These are phyloP conservation scores for Microtus ochrogaster DNA, from an alignment of 2,113 vertebrate genomes.

Conservation along the genomic window DNA sequence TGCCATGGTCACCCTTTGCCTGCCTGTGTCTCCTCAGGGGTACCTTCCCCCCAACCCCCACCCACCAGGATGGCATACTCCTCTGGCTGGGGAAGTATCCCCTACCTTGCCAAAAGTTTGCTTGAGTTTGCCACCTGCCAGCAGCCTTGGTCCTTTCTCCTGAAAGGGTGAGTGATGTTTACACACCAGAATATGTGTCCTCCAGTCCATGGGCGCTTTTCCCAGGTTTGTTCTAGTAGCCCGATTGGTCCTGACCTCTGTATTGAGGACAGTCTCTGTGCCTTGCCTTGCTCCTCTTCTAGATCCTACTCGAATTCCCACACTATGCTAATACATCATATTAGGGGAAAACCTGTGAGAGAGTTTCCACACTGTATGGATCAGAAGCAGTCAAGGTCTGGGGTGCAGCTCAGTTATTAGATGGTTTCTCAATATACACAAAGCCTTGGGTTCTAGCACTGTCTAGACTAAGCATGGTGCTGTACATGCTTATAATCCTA, in stretches of 20 bases:
- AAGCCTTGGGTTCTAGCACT: neutral
- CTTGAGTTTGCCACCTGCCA: neutral
- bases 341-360: neutral
- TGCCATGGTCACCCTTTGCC: rapidly evolving
- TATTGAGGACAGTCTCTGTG: neutral
- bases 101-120: neutral
- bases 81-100: neutral
- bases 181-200: neutral
- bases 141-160: neutral
- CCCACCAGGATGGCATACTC: neutral
- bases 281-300: neutral
- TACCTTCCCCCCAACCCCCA: neutral
- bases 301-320: neutral
- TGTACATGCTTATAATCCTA: neutral
- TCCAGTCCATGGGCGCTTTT: neutral
- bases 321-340: neutral
- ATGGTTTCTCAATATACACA: neutral
- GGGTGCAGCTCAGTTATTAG: neutral
- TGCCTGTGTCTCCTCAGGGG: neutral
- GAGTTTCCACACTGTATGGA: neutral
- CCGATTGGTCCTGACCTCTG: neutral
- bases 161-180: neutral
- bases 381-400: neutral
- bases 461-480: neutral
- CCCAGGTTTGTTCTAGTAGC: no score